phyloP scores from a whole-genome alignment of 2,888 invertebrate genomes.

The Hirtodrosophila trivittata region DNA sequence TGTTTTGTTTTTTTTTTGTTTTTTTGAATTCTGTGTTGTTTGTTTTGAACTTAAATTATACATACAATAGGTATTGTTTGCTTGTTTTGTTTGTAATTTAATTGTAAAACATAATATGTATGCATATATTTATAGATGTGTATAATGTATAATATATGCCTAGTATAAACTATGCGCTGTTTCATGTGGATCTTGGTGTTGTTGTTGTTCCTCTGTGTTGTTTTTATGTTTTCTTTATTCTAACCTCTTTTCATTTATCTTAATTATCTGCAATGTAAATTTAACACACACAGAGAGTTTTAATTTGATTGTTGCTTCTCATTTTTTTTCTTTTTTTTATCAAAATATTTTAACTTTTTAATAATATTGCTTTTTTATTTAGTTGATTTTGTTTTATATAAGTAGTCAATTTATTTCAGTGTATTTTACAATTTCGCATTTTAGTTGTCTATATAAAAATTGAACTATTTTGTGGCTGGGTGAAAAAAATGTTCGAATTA shows the following conservation, averaged over 20 bases:
- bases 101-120: slow-evolving; percentile 75
- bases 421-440: slow-evolving; percentile 40
- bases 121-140: slow-evolving; percentile 56
- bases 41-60: slow-evolving; percentile 62
- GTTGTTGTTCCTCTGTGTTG: not conserved
- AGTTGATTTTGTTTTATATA: slow-evolving; percentile 14
- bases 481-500: slow-evolving; percentile 29
- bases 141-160: slow-evolving; percentile 65
- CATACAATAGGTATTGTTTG: slow-evolving; percentile 58
- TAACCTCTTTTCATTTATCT: slow-evolving; percentile 9
- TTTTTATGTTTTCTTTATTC: not conserved
- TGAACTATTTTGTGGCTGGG: slow-evolving; percentile 51
- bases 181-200: slow-evolving; percentile 39
- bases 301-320: slow-evolving; percentile 31
- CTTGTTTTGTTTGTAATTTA: slow-evolving; percentile 42
- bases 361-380: slow-evolving; percentile 1
- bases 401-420: slow-evolving; percentile 34
- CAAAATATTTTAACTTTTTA: not conserved
- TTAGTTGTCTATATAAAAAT: slow-evolving; percentile 42
- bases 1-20: slow-evolving; percentile 37
- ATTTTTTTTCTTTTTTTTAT: slow-evolving; percentile 22
- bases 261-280: slow-evolving; percentile 43
- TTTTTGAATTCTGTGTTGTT: slow-evolving; percentile 26
- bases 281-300: slow-evolving; percentile 55
- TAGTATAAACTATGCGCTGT: slow-evolving; percentile 65